Evolutionary conservation across 2,113 vertebrate species (phyloP).

Genomic region (Petaurus breviceps): DNA sequence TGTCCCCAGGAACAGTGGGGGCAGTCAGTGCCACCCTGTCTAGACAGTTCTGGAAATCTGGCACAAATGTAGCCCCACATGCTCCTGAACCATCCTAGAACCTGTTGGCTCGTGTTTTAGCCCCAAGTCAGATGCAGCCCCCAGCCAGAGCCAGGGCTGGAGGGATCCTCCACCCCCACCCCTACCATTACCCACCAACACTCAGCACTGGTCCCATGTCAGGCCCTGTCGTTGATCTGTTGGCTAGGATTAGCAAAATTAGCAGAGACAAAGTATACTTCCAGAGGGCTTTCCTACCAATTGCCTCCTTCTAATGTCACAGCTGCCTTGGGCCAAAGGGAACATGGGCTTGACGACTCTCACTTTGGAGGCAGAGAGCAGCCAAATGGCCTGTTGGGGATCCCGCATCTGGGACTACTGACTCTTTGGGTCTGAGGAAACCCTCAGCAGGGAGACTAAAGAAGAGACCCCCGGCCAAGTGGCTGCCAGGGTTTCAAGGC

Average conservation of each 20-base stretch:
- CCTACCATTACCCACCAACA: not conserved
- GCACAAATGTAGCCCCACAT: not conserved
- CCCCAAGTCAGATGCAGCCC: not conserved
- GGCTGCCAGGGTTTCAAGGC: not conserved
- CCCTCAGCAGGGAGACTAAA: not conserved
- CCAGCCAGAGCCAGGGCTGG: not conserved
- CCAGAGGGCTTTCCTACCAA: not conserved
- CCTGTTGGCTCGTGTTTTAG: not conserved
- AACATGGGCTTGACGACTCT: conserved; percentile 35
- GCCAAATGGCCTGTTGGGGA: not conserved
- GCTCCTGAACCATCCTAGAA: not conserved
- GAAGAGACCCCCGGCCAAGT: not conserved
- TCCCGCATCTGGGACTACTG: not conserved
- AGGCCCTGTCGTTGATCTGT: not conserved
- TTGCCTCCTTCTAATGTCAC: conserved; percentile 35
- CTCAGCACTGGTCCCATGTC: not conserved
- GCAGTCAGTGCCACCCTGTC: not conserved
- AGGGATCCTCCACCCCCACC: not conserved
- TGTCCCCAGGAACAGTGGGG: not conserved
- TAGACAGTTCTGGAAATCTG: not conserved
- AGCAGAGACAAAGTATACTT: conserved; percentile 5
- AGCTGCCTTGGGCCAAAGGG: conserved; percentile 19
- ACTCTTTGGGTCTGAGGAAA: not conserved
- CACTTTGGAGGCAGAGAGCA: conserved; percentile 25
- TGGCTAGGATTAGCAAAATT: too few relatives aligned